Percentiles rank a stretch among this genome's conserved stretches.
Evolutionary conservation across 2,888 invertebrate species (phyloP).

Genomic region (Anorthoa munda): DNA sequence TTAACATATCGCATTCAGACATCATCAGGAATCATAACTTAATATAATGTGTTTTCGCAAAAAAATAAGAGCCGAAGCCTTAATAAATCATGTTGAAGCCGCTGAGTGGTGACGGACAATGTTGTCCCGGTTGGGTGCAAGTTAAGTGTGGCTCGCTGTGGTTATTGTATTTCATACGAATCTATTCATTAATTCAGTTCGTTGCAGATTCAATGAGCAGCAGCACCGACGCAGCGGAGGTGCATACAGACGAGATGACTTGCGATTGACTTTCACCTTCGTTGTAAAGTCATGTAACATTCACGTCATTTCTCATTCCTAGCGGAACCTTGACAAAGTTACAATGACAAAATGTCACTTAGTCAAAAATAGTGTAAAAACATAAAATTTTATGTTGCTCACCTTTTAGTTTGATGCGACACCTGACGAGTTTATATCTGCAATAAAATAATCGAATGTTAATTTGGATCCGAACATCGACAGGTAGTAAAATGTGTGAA

Average conservation of each 20-base stretch:
- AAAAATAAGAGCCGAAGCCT: conserved; percentile 36
- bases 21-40: conserved; percentile 51
- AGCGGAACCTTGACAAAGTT: conserved; percentile 55
- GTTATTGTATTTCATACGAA: conserved; percentile 67
- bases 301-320: conserved; percentile 71
- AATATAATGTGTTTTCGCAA: conserved; percentile 23
- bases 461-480: conserved; percentile 40
- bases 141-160: conserved; percentile 39
- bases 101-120: conserved; percentile 27
- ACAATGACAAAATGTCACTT: conserved; percentile 43
- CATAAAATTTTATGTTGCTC: conserved; percentile 57
- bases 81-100: conserved; percentile 35
- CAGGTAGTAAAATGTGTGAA: conserved; percentile 13
- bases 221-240: conserved; percentile 63
- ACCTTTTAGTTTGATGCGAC: conserved; percentile 68
- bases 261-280: conserved; percentile 79
- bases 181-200: conserved; percentile 74
- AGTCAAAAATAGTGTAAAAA: conserved; percentile 44
- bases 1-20: conserved; percentile 52
- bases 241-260: conserved; percentile 76
- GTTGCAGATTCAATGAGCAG: conserved; percentile 71
- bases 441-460: conserved; percentile 61
- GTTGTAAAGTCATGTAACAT: conserved; percentile 72
- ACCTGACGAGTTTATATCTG: conserved; percentile 66
- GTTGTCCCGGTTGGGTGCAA: conserved; percentile 27